Base-by-base conservation (phyloP, 2,113 vertebrate species). In the Gambusia holbrooki region DNA sequence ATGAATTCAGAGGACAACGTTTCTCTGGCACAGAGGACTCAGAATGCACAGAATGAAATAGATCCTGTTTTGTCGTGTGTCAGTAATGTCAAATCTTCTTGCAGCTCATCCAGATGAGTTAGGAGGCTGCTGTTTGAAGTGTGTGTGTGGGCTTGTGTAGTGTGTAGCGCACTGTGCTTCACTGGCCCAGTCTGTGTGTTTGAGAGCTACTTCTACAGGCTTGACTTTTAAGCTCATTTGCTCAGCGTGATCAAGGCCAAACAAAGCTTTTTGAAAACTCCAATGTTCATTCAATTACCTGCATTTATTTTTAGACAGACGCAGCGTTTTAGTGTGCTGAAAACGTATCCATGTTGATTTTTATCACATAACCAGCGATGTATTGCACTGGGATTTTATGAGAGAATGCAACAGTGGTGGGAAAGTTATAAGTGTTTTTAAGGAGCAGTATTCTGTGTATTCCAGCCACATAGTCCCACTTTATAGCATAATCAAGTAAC, bases 101-200 rank as follows among this genome's bases (percentile, higher is more conserved):
- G 48, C 48, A 54, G 48, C 48, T 19, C 48, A 7, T 54, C 48
- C 48, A 54, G 19, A 54, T 54, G 7, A 62, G 64, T 42, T 78
- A 33, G 66, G 28, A 35, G 30, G 63, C 63, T 13, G 1, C n/a
- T 71, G 45, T 76, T 62, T 77, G 67, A 77, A 79, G 60, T 9
- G 66, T 66, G 66, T 64, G 62, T 76, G 84, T 85, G 66, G 65
- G 71, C 71, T 77, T 29, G 63, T 51, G 35, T 30, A 74, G 42
- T 78, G 45, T 76, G 65, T 65, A 71, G 67, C 28, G 19, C 12
- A 11, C 27, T n/a, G 42, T 45, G 76, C 69, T 82, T 67, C n/a
- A 73, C 81, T 29, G 37, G 75, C 54, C 40, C 48, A 76, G 19
- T 64, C 0, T 73, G 14, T 30, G 14, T 30, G 65, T 13, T n/a